A percentile compares a stretch with the other conserved stretches of the same genome.
Conservation (phyloP, 1,140 invertebrate genomes). For the Limonius californicus region DNA sequence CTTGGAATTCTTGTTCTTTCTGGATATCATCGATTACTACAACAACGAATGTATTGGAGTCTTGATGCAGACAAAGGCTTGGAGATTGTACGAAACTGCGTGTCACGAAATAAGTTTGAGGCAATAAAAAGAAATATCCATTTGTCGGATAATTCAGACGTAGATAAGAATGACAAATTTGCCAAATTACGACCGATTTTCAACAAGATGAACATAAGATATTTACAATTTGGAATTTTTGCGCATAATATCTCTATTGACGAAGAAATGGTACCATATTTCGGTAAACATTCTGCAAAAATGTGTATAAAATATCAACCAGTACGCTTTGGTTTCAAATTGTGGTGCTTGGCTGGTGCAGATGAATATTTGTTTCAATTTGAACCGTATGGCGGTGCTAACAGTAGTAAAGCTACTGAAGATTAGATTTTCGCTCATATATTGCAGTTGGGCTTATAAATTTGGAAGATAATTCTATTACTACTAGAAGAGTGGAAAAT, state of each 20-base stretch:
- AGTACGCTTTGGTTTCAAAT: conserved; percentile 50
- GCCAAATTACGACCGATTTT: conserved; percentile 37
- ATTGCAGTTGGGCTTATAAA: neutral
- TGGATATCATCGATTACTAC: conserved; percentile 9
- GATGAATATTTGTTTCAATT: conserved; percentile 14
- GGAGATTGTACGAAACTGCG: conserved; percentile 20
- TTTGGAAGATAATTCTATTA: too few species aligned
- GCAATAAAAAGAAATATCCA: conserved; percentile 28
- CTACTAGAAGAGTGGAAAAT: neutral
- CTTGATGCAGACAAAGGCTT: conserved; percentile 15
- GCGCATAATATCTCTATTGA: conserved; percentile 47
- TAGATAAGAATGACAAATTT: conserved; percentile 41
- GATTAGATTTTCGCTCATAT: neutral
- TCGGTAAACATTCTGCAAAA: conserved; percentile 49
- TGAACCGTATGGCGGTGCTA: conserved; percentile 19
- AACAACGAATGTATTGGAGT: conserved; percentile 17
- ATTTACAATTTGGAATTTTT: conserved; percentile 45
- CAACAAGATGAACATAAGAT: conserved; percentile 41
- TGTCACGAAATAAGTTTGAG: conserved; percentile 22
- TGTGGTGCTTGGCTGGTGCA: conserved; percentile 35
- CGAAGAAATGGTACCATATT: conserved; percentile 52
- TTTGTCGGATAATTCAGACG: conserved; percentile 35
- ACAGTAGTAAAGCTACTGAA: neutral
- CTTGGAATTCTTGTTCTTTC: conserved; percentile 8
- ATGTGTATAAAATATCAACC: conserved; percentile 50